Evolutionary conservation across 2,797 vertebrate species (phyloP), one percentile per base, ranked within the genome.

Genomic region (Malurus splendens): DNA sequence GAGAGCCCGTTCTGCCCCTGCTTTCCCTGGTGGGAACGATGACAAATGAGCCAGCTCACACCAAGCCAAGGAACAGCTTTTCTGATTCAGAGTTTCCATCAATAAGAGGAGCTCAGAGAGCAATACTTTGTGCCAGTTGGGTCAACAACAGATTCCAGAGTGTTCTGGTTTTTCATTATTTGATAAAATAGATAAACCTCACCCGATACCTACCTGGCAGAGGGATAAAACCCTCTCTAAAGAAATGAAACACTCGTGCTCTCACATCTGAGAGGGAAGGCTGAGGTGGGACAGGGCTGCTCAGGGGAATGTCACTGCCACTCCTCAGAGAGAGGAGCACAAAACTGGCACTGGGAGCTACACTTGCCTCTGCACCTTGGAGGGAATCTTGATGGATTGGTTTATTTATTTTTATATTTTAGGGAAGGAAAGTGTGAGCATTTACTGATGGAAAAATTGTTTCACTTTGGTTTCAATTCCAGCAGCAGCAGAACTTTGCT

Each of bases 131-230:
- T 62, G 22, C 74, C 66, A 52, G 32, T 61, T 8, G 1, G 87
- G 85, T 90, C 85, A 93, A 90, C 89, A 88, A 23, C 32, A 74
- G 32, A 84, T 67, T 87, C 85, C 57, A 45, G 82, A 60, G 50
- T 18, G 23, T 61, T 82, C 82, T 73, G 84, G 33, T 44, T 82
- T 93, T 92, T 79, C 42, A 51, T 86, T 92, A 86, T 87, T 86
- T 89, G 87, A 82, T 89, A 76, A 84, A 89, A 84, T 16, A 60
- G 51, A 88, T 73, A 89, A 93, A 89, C 13, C 32, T 86, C 77
- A 56, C 50, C 45, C 82, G 81, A 64, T 28, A 75, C 38, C 30
- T 50, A 32, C 10, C 38, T 47, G 77, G 52, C n/a, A 60, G 70
- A 20, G 54, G 44, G 36, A 78, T 81, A 81, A 91, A 93, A 66